Conservation (phyloP, 2,113 vertebrate species). For the Craseonycteris thonglongyai region DNA sequence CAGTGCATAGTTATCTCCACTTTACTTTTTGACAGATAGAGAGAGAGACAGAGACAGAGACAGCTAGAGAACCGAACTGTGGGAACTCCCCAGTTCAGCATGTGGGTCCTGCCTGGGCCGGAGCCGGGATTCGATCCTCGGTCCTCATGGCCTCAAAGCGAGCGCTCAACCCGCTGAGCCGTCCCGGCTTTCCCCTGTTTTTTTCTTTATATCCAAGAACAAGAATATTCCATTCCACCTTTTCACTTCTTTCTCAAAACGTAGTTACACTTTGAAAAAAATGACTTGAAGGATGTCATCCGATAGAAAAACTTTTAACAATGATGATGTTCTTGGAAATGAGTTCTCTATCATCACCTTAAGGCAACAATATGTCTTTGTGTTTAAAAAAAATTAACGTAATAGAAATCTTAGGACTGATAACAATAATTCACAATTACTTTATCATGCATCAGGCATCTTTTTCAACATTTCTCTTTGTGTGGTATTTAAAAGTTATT, state of each 20-base stretch:
- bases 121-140: too few relatives aligned
- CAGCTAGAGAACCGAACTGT: too few relatives aligned
- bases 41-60: too few relatives aligned
- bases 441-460: neutral
- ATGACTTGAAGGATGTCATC: neutral
- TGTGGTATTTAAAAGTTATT: neutral
- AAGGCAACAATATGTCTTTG: neutral
- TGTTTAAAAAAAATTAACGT: neutral
- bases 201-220: slow-evolving; percentile 4
- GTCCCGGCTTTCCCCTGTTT: too few relatives aligned
- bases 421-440: neutral
- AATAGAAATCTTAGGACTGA: neutral
- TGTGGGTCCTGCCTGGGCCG: too few relatives aligned
- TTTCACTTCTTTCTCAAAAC: neutral
- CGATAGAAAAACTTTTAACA: neutral
- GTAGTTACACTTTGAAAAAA: neutral
- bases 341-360: neutral
- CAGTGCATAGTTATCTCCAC: too few relatives aligned
- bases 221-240: neutral
- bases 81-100: too few relatives aligned
- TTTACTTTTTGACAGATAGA: too few relatives aligned
- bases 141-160: too few relatives aligned
- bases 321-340: neutral
- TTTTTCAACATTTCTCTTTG: neutral
- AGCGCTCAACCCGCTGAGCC: too few relatives aligned